Conservation (phyloP, 2,888 invertebrate species). For the Tenthredo mesomela region DNA sequence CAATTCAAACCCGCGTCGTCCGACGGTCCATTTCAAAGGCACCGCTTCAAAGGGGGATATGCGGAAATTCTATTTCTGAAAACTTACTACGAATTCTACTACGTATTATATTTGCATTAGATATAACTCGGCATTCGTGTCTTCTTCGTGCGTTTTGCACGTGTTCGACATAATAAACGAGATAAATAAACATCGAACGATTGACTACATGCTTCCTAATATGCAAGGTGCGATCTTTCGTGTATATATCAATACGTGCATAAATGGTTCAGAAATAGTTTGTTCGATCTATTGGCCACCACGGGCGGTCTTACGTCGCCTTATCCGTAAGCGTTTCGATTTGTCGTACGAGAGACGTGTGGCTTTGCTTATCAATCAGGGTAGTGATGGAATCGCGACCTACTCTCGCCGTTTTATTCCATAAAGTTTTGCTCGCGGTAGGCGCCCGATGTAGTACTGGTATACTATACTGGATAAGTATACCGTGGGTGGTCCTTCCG, state of each 20-base stretch:
- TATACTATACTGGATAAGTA: background rate
- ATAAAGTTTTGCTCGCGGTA: constrained; percentile 27
- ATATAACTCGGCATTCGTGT: background rate
- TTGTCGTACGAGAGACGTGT: constrained; percentile 67
- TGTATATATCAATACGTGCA: constrained; percentile 49
- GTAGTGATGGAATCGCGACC: constrained; percentile 62
- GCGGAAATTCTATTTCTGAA: background rate
- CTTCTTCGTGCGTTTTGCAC: background rate
- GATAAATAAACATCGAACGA: constrained; percentile 3
- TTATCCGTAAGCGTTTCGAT: constrained; percentile 33
- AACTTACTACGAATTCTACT: background rate
- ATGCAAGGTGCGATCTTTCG: constrained; percentile 12
- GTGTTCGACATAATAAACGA: background rate
- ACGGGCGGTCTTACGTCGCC: constrained; percentile 58
- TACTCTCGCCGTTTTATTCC: constrained; percentile 57
- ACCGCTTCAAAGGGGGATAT: background rate
- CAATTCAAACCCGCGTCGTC: background rate
- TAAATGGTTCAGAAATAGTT: constrained; percentile 17
- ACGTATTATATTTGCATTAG: background rate
- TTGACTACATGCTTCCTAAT: background rate
- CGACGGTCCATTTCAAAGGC: too few relatives aligned
- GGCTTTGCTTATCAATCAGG: constrained; percentile 74
- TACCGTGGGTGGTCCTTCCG: constrained; percentile 67
- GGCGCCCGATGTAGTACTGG: background rate
- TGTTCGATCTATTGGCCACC: background rate